Conservation (phyloP, 2,113 vertebrate genomes). For the Pollachius pollachius region DNA sequence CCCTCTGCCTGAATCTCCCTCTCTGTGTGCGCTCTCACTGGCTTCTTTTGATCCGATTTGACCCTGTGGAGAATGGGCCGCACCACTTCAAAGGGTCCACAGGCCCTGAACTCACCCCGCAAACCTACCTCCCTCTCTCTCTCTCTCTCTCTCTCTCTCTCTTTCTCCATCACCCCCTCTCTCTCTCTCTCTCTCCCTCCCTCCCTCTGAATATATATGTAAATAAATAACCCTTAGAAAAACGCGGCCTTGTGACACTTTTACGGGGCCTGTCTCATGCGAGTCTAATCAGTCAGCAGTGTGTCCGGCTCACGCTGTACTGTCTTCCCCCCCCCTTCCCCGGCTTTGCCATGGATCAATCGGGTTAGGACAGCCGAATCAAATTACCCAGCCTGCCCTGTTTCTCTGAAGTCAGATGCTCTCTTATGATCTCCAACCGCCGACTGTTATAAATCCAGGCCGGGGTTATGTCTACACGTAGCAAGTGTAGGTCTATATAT, state of each 20-base stretch:
- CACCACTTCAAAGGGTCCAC: conserved; percentile 29
- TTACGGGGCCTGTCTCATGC: conserved; percentile 37
- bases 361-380: conserved; percentile 39
- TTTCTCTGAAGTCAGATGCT: conserved; percentile 2
- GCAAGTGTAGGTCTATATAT: too few species aligned
- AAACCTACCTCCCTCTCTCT: background rate
- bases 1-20: background rate
- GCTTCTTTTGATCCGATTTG: conserved; percentile 42
- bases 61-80: conserved; percentile 22
- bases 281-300: conserved; percentile 32
- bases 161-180: too few species aligned
- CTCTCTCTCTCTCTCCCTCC: too few species aligned
- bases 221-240: background rate
- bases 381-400: conserved; percentile 14
- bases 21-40: background rate
- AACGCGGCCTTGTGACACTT: conserved; percentile 28
- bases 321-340: conserved; percentile 3
- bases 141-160: too few species aligned
- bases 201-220: too few species aligned
- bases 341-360: conserved; percentile 19
- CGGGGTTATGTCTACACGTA: too few species aligned
- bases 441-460: too few species aligned
- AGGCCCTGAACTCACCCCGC: conserved; percentile 13
- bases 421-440: conserved; percentile 8
- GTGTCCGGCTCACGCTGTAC: conserved; percentile 16